Percentiles rank a stretch among this genome's conserved stretches.
These are phyloP conservation scores for Drosophila gunungcola DNA, from an alignment of 1,140 invertebrate species.

Conservation along the genomic window DNA sequence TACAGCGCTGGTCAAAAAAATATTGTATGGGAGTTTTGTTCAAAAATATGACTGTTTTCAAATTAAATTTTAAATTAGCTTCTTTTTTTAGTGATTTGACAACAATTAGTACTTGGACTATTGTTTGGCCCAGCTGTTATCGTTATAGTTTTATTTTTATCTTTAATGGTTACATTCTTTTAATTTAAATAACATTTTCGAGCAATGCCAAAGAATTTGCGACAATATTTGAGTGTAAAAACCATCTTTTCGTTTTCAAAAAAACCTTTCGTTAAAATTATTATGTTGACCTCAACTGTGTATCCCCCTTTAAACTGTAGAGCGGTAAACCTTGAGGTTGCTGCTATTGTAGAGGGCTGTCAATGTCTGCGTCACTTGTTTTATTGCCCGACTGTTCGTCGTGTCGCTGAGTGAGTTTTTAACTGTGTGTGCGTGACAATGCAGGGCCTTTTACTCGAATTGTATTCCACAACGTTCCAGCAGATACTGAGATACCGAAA, in stretches of 20 bases:
- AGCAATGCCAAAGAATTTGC: no score
- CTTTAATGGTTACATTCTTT: no score
- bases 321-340: constrained; percentile 68
- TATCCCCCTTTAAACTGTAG: constrained; percentile 22
- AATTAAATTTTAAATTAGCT: no score
- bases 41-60: no score
- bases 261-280: neutral
- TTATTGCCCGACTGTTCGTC: constrained; percentile 48
- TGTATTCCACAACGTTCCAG: constrained; percentile 39
- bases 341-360: constrained; percentile 42
- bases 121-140: no score
- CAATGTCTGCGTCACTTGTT: constrained; percentile 70
- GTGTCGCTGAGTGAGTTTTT: constrained; percentile 17
- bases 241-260: no score
- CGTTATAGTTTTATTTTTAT: no score
- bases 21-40: neutral
- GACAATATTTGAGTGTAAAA: no score
- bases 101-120: no score
- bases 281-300: neutral
- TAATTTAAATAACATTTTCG: no score
- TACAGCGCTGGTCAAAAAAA: neutral
- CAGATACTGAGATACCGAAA: constrained; percentile 13
- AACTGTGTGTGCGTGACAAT: constrained; percentile 61
- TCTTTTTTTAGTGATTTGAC: no score
- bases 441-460: constrained; percentile 61